These are phyloP conservation scores for Vicugna pacos DNA, from an alignment of 2,113 vertebrate genomes.

Conservation along the genomic window DNA sequence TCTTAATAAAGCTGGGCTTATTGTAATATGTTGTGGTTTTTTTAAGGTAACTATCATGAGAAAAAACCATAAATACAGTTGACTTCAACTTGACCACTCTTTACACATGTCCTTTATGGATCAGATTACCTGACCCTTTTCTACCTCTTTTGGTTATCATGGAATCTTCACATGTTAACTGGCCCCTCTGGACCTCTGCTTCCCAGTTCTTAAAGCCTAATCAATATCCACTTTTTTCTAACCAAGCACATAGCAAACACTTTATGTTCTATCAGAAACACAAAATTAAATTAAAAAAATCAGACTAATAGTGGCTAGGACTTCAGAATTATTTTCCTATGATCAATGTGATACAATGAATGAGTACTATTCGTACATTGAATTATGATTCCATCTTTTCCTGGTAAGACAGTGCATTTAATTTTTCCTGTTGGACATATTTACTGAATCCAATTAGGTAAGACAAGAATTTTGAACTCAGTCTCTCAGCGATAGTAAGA, in stretches of 20 bases:
- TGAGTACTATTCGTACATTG: background rate
- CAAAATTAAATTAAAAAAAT: background rate
- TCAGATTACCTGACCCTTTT: background rate
- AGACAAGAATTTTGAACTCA: background rate
- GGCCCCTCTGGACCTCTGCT: background rate
- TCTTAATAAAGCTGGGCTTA: background rate
- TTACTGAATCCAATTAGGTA: background rate
- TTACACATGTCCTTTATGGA: background rate
- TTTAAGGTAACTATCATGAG: background rate
- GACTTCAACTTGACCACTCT: background rate
- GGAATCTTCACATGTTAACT: background rate
- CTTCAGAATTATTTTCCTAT: background rate
- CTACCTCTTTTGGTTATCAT: background rate
- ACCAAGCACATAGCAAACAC: background rate
- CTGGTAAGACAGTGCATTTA: background rate
- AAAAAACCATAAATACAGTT: background rate
- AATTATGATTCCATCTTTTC: background rate
- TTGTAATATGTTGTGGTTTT: background rate
- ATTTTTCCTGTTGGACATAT: background rate
- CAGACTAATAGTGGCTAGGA: background rate
- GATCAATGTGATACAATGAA: background rate
- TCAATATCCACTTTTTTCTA: conserved; percentile 25
- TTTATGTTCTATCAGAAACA: conserved; percentile 18
- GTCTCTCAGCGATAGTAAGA: background rate
- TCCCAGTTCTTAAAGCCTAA: conserved; percentile 42